Base-by-base conservation (phyloP, 2,113 vertebrate genomes). In the Boleophthalmus pectinirostris region DNA sequence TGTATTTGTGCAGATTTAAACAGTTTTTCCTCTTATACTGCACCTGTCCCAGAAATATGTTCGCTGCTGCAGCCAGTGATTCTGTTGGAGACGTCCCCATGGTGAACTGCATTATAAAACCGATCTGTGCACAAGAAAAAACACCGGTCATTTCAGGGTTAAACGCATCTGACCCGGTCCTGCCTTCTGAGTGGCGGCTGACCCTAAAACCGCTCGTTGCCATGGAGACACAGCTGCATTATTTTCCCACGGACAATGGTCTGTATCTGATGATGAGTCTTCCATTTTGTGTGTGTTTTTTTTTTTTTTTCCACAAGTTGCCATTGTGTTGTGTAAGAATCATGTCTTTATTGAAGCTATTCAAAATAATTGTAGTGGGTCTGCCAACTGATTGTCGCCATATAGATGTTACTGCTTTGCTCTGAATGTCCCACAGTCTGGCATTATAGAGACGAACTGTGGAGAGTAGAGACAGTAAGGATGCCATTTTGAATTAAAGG, bases 31-130 rank as follows among this genome's bases (percentile, higher is more conserved):
- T 54, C 6, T n/a, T 24, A 13, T 58, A 25, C 23, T 6, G 56
- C 87, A 98, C 95, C 83, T 93, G 93, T 75, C 96, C 95, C 45
- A 97, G 82, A 82, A 98, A 97, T 89, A 97, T 93, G 78, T 96
- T 96, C 75, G 94, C 94, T 0, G 96, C 94, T 86, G 95, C 94
- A 82, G 94, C 95, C 56, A 96, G 73, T 66, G 95, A 97, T 77
- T 97, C 95, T 56, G 93, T 68, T 47, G 95, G 93, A 88, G 95
- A 94, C 33, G 96, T 96, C 72, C 92, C 93, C 93, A 96, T 93
- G 74, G 92, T 87, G 82, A 95, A 76, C 0, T 94, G 90, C 95
- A 97, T 96, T 61, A 95, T 0, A 89, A 95, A 95, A 47, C 96
- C 96, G 79, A 97, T 87, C 96, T 97, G 66, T 49, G 35, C 3